A percentile compares a stretch with the other conserved stretches of the same genome.
Evolutionary conservation across 2,113 vertebrate species (phyloP).

Genomic region (Saiga tatarica): DNA sequence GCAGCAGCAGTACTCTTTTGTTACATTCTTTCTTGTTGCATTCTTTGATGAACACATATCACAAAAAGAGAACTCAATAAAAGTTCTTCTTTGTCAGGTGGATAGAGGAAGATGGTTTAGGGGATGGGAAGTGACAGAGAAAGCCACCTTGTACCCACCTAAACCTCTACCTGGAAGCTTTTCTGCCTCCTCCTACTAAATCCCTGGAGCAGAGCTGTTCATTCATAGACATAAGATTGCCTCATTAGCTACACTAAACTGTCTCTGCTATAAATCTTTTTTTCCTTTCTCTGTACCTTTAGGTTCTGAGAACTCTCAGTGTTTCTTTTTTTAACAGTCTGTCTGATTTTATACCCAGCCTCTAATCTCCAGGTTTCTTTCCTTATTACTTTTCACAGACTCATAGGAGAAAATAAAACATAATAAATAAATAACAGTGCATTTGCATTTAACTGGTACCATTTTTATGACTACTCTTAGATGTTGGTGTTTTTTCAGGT

Average conservation of each 20-base stretch:
- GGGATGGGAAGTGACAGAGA: background rate
- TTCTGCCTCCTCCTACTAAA: background rate
- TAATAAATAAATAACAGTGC: background rate
- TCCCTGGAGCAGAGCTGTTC: background rate
- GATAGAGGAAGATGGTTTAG: background rate
- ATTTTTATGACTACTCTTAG: background rate
- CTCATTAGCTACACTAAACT: background rate
- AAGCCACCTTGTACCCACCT: background rate
- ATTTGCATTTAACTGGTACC: background rate
- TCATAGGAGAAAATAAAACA: background rate
- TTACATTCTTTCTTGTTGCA: background rate
- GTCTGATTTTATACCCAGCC: background rate
- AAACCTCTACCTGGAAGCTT: background rate
- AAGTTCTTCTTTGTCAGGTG: background rate
- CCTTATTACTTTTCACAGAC: background rate
- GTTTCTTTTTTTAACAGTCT: background rate
- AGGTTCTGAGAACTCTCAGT: background rate
- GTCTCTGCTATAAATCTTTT: background rate
- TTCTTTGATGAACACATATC: background rate
- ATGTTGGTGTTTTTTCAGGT: background rate
- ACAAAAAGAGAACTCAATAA: background rate
- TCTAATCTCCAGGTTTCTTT: background rate
- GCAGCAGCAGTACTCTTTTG: background rate
- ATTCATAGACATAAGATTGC: background rate
- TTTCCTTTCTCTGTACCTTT: background rate